These are phyloP conservation scores for Chouioia cunea DNA, from an alignment of 2,888 invertebrate genomes.

Conservation along the genomic window DNA sequence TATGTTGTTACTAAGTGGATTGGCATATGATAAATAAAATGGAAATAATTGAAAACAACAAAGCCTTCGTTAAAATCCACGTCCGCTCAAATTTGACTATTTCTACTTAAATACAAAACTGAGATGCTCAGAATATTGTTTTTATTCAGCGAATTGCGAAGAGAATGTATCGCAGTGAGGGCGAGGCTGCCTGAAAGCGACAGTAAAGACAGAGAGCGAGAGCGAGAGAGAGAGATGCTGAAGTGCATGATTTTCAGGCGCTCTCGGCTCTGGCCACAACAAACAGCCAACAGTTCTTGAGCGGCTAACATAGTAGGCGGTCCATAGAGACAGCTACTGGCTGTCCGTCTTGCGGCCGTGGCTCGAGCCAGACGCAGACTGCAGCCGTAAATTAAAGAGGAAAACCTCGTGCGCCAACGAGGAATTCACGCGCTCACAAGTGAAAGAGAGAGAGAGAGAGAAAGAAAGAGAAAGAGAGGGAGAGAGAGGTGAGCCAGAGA, in stretches of 20 bases:
- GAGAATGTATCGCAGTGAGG: no score
- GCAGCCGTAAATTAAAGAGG: constrained; percentile 30
- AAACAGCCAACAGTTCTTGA: constrained; percentile 39
- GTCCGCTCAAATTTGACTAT: no score
- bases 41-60: no score
- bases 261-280: neutral
- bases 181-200: no score
- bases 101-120: no score
- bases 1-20: no score
- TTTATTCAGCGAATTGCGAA: no score
- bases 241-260: neutral
- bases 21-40: no score
- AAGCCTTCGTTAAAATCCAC: no score
- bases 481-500: constrained; percentile 6
- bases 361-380: constrained; percentile 19
- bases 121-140: no score
- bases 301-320: constrained; percentile 40
- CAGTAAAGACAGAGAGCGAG: no score
- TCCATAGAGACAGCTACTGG: constrained; percentile 14
- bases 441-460: neutral
- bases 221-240: no score
- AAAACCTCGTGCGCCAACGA: neutral
- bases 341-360: constrained; percentile 34
- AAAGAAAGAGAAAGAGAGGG: constrained; percentile 5
- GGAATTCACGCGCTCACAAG: constrained; percentile 10